Conservation (phyloP, 2,797 vertebrate species). For the Lepus oiostolus region DNA sequence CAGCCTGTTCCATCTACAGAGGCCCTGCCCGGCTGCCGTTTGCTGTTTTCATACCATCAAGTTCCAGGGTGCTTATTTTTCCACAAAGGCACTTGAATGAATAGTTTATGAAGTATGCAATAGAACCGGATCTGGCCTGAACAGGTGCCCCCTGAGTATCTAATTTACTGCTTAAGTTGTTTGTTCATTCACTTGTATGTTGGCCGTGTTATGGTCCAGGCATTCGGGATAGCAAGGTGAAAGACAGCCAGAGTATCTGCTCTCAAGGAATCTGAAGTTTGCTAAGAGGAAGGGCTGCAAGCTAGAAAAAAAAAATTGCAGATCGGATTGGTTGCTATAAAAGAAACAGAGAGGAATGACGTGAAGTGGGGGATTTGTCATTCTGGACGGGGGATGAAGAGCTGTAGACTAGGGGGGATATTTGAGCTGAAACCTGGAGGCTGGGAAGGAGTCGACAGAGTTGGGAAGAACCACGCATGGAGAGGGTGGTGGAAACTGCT, state of each 20-base stretch:
- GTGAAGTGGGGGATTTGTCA: background rate
- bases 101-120: background rate
- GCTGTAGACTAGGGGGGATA: background rate
- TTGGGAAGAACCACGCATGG: background rate
- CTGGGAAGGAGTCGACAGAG: background rate
- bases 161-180: background rate
- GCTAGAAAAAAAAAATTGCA: background rate
- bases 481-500: background rate
- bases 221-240: background rate
- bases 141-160: background rate
- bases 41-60: background rate
- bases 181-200: background rate
- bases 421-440: background rate
- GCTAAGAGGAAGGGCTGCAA: background rate
- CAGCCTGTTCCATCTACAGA: background rate
- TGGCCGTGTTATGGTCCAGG: background rate
- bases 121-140: background rate
- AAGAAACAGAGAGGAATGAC: slow-evolving; percentile 11
- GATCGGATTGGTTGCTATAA: background rate
- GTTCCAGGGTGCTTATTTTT: background rate
- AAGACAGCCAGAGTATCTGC: background rate
- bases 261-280: slow-evolving; percentile 5
- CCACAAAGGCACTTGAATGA: background rate
- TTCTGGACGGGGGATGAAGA: background rate
- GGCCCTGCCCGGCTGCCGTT: background rate